Conservation (phyloP, 1,140 invertebrate genomes). For the Leptonema lineaticorne region DNA sequence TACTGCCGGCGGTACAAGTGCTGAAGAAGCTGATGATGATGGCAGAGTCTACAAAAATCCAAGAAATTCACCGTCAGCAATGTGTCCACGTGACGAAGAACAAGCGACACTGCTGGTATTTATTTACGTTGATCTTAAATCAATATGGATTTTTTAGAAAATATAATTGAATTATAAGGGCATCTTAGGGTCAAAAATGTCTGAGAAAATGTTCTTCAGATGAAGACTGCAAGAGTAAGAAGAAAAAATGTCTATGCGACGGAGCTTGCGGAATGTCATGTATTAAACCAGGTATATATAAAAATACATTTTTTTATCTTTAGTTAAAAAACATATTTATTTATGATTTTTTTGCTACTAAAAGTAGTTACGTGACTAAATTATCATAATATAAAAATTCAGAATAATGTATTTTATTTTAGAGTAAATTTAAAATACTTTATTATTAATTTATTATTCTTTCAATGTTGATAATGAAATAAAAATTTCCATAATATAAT, state of each 20-base stretch:
- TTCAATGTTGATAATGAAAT: too few species aligned
- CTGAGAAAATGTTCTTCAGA: conserved; percentile 90
- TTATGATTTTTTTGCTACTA: too few species aligned
- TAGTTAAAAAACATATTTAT: too few species aligned
- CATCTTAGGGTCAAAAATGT: conserved; percentile 75
- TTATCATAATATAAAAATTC: too few species aligned
- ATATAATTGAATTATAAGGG: neutral
- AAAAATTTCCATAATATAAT: too few species aligned
- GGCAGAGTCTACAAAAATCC: conserved; percentile 85
- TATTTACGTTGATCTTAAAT: neutral
- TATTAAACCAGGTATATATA: conserved; percentile 84
- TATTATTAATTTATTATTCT: too few species aligned
- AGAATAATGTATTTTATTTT: too few species aligned
- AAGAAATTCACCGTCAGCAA: conserved; percentile 78
- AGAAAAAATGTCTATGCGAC: conserved; percentile 95
- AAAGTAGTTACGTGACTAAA: too few species aligned
- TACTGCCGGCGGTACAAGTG: conserved; percentile 57
- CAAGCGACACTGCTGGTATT: conserved; percentile 57
- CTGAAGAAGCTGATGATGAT: conserved; percentile 62
- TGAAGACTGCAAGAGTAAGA: conserved; percentile 94
- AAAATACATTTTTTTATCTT: too few species aligned
- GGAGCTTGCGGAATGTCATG: conserved; percentile 95
- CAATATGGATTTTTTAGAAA: neutral
- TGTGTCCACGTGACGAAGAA: conserved; percentile 79
- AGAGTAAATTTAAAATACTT: too few species aligned